Conservation (phyloP, 2,888 invertebrate genomes). For the Hanleya hanleyi region DNA sequence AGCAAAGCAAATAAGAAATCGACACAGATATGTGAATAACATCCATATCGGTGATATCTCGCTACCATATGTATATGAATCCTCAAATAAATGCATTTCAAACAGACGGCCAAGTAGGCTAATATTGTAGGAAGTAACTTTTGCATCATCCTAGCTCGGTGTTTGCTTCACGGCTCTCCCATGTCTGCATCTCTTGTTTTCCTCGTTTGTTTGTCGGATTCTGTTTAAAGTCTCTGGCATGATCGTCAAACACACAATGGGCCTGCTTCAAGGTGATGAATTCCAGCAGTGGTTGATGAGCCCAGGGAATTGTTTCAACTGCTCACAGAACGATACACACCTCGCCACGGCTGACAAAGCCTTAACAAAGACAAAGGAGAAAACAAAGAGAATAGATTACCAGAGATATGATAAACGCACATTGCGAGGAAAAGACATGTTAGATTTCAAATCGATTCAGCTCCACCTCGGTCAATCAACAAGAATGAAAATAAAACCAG, state of each 20-base stretch:
- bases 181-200: background rate
- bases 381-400: constrained; percentile 5
- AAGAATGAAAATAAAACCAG: no score
- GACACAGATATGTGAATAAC: no score
- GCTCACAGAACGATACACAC: background rate
- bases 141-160: background rate
- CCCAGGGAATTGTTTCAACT: background rate
- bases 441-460: no score
- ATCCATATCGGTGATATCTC: no score
- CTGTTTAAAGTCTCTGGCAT: constrained; percentile 8
- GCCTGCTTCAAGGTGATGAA: constrained; percentile 1
- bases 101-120: background rate
- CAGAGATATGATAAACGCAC: background rate
- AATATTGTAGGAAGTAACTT: background rate
- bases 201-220: background rate
- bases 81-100: background rate
- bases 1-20: no score
- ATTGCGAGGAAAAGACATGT: no score
- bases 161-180: background rate
- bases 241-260: background rate
- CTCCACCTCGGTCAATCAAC: no score
- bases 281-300: background rate
- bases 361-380: background rate
- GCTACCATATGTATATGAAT: background rate
- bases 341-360: background rate